Evolutionary conservation across 2,888 invertebrate genomes (phyloP), one percentile per base, ranked within the genome.

Genomic region (Tubulanus polymorphus): DNA sequence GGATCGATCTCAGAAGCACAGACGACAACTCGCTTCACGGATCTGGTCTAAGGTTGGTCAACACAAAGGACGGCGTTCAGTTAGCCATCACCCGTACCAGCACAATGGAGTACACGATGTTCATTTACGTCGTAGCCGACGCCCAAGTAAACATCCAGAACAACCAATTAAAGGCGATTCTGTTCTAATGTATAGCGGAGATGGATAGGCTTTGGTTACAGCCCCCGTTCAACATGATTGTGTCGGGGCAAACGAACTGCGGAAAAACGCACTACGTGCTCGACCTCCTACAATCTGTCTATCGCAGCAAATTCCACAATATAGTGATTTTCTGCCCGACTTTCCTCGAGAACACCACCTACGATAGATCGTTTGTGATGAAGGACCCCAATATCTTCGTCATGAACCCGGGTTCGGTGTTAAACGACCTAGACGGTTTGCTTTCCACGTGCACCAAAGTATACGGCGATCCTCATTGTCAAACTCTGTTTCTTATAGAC

Each of bases 401-500:
- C 29, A 26, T 54, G 25, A 59, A 63, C 26, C 50, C 48, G 10
- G 48, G 57, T 10, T 37, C 54, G 28, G 5, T 46, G 23, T 56
- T 61, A 26, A 59, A 55, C 35, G 61, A 63, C 27, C 51, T 51
- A 41, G 15, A 41, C 23, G 5, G 20, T 41, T 5, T 5, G 6
- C 23, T 41, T 20, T 8, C 18, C 18, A 53, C 6, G 1, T 32
- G 35, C n/a, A 32, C 10, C 35, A n/a, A 32, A n/a, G n/a, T n/a
- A 10, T 32, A 57, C 15, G 45, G 54, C 51, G 61, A 45, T 55
- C 51, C 49, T 25, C 60, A 56, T 27, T 35, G 49, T 2, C 35
- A 57, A 1, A 64, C 59, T 3, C 49, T 64, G 48, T 64, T 59
- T 49, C 56, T 62, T 30, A 61, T 62, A n/a, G 60, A 62, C 48